Percentiles rank a stretch among this genome's conserved stretches.
Conservation (phyloP, 1,140 invertebrate genomes). For the Bombus pyrosoma region DNA sequence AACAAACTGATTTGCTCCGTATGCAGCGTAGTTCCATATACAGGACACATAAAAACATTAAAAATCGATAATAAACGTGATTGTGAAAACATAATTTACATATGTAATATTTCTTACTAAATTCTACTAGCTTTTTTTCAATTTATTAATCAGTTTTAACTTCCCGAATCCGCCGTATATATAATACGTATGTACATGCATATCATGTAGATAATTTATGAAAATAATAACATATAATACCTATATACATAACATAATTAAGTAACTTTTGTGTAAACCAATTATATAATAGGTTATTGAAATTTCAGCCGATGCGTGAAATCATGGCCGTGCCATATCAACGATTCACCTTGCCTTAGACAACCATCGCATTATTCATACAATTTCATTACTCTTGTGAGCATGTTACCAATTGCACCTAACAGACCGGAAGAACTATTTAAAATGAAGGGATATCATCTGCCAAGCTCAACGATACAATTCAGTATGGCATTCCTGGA, state of each 20-base stretch:
- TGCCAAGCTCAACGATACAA: constrained; percentile 86
- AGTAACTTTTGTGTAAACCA: background rate
- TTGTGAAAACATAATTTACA: background rate
- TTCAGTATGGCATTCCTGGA: constrained; percentile 89
- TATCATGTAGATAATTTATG: too few relatives aligned
- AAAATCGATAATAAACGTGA: too few relatives aligned
- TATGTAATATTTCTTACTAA: too few relatives aligned
- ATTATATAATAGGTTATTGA: constrained; percentile 38
- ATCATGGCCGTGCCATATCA: constrained; percentile 86
- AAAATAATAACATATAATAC: background rate
- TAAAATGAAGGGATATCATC: constrained; percentile 91
- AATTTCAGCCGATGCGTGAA: constrained; percentile 91
- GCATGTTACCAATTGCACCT: constrained; percentile 89
- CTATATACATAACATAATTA: background rate
- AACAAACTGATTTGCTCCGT: background rate
- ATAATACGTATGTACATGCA: too few relatives aligned
- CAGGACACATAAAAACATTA: too few relatives aligned
- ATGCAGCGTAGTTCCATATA: too few relatives aligned
- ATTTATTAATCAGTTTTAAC: too few relatives aligned
- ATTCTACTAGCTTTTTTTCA: too few relatives aligned
- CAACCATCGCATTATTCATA: constrained; percentile 93
- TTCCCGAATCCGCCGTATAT: too few relatives aligned
- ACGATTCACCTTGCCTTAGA: constrained; percentile 88
- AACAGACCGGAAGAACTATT: constrained; percentile 90
- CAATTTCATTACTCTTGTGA: constrained; percentile 95